These are phyloP conservation scores for Phacellophora camtschatica DNA, from an alignment of 30 jellyfish, hydroid and myxozoan genomes.

Conservation along the genomic window DNA sequence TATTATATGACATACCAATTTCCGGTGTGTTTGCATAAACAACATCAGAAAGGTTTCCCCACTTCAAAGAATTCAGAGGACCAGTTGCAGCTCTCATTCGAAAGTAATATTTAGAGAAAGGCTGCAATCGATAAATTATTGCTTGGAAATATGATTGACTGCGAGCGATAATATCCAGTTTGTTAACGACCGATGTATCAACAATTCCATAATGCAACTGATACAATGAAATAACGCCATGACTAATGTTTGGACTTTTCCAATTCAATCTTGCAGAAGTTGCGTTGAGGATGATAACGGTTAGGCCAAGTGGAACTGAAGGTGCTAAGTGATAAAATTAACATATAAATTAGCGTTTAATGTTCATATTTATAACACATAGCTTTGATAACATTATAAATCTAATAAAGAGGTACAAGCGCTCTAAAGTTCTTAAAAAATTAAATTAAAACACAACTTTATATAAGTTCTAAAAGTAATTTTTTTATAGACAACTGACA, in stretches of 20 bases:
- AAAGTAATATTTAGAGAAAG: constrained; percentile 23
- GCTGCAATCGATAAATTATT: neutral
- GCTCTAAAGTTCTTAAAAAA: too few relatives aligned
- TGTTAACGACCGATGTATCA: neutral
- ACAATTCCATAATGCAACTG: constrained; percentile 17
- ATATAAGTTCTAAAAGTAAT: too few relatives aligned
- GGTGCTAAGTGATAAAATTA: constrained; percentile 6
- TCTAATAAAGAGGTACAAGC: too few relatives aligned
- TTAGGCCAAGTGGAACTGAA: constrained; percentile 24
- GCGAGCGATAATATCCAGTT: neutral
- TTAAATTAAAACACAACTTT: too few relatives aligned
- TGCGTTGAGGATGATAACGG: neutral
- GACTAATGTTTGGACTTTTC: constrained; percentile 2
- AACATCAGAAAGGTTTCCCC: constrained; percentile 42
- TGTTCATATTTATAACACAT: too few relatives aligned
- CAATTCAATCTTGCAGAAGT: constrained; percentile 10
- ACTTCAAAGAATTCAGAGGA: neutral
- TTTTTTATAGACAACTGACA: too few relatives aligned
- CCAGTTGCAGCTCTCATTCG: constrained; percentile 49
- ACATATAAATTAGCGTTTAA: too few relatives aligned
- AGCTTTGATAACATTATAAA: too few relatives aligned
- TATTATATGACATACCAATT: too few relatives aligned
- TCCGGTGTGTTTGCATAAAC: constrained; percentile 1
- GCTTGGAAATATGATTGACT: neutral
- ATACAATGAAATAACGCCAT: constrained; percentile 18